These are phyloP conservation scores for Drosophila putrida DNA, from an alignment of 2,888 invertebrate species.

Conservation along the genomic window DNA sequence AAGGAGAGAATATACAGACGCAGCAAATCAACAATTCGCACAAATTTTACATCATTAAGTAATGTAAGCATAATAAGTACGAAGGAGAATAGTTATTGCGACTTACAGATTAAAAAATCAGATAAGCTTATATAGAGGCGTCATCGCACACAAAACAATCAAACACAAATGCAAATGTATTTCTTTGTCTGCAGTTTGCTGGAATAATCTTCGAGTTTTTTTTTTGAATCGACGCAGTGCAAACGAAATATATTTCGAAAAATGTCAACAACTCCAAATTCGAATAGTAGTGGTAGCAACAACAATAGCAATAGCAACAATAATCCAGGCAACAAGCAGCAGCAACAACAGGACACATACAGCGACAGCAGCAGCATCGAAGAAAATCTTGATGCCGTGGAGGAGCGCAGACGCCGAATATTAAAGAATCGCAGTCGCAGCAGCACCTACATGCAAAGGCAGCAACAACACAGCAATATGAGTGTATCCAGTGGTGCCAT, in stretches of 20 bases:
- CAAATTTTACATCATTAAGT: conserved; percentile 52
- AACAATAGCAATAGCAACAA: conserved; percentile 66
- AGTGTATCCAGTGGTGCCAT: conserved; percentile 71
- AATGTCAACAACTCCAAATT: conserved; percentile 83
- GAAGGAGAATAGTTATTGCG: conserved; percentile 50
- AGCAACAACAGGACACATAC: conserved; percentile 76
- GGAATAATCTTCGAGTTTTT: conserved; percentile 50
- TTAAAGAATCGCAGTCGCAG: conserved; percentile 88
- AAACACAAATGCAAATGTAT: conserved; percentile 51
- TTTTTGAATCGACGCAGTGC: conserved; percentile 35
- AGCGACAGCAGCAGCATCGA: conserved; percentile 93
- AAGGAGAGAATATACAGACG: conserved; percentile 37
- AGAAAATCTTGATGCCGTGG: conserved; percentile 91
- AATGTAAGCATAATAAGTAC: conserved; percentile 44
- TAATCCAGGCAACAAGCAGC: conserved; percentile 58
- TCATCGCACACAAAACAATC: conserved; percentile 6
- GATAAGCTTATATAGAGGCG: conserved; percentile 43
- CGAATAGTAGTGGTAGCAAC: conserved; percentile 81
- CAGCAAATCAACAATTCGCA: conserved; percentile 51
- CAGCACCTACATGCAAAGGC: conserved; percentile 76
- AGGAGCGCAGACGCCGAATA: conserved; percentile 89
- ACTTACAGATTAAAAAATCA: conserved; percentile 49
- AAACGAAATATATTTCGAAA: conserved; percentile 60
- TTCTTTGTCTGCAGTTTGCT: conserved; percentile 63
- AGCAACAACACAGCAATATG: conserved; percentile 54